Base-by-base conservation (phyloP, 2,113 vertebrate species). In the Pipra filicauda region DNA sequence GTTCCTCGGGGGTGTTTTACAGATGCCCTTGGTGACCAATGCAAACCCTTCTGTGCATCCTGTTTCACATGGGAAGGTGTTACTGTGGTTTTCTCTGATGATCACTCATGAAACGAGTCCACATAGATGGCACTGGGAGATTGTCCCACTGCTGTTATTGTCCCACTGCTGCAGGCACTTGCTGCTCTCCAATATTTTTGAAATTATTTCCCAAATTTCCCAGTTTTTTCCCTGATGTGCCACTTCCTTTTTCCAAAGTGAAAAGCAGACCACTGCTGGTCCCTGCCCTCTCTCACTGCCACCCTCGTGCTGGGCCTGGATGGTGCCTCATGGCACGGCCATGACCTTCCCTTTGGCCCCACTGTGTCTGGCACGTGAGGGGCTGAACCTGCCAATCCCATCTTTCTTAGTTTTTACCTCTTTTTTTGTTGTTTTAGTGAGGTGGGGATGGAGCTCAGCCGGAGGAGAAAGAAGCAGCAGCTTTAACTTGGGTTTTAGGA, bases 21-120 rank as follows among this genome's bases (percentile, higher is more conserved):
- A 57, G 43, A 35, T 0, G 2, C 58, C n/a, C n/a, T 27, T 4
- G 5, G 14, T 31, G 39, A 19, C 0, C 6, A 0, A 7, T 0
- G 0, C 5, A 15, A 26, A 10, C 41, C 69, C 51, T 15, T 8
- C 30, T 12, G 35, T 8, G 35, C 21, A 1, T 0, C 0, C 49
- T 59, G 0, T 0, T 22, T 44, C 41, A 9, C 11, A 0, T 1
- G 2, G 74, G 37, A 20, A 17, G 7, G 33, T 0, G 3, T 43
- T 3, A 9, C 2, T 6, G 11, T 3, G 44, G 4, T 39, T 73
- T 74, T 43, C 37, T n/a, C 54, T 15, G 12, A 12, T n/a, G 23
- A 7, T 20, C 30, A 6, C 43, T 31, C n/a, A 26, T 19, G 57
- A 21, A 27, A n/a, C 0, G 2, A 22, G 54, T 21, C 52, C 39